Conservation (phyloP, 1,140 invertebrate species). For the Drosophila teissieri region DNA sequence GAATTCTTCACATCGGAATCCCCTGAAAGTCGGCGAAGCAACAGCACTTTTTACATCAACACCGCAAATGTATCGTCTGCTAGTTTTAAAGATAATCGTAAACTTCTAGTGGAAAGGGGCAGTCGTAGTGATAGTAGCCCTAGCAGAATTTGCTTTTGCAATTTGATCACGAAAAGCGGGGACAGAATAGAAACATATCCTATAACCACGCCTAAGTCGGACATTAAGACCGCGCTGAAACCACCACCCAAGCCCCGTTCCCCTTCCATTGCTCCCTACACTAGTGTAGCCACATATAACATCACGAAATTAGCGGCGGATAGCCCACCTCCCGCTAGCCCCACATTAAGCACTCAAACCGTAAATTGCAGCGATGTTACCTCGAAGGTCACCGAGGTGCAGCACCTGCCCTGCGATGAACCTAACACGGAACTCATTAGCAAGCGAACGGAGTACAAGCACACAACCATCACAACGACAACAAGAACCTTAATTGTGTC, state of each 20-base stretch:
- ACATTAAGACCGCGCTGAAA: constrained; percentile 7
- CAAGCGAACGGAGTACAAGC: constrained; percentile 57
- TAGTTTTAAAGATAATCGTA: constrained; percentile 52
- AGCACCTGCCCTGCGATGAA: constrained; percentile 54
- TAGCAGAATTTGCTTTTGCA: constrained; percentile 67
- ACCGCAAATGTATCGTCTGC: constrained; percentile 10
- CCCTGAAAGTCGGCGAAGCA: constrained; percentile 48
- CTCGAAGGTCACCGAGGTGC: constrained; percentile 46
- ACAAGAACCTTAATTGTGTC: constrained; percentile 70
- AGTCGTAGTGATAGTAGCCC: constrained; percentile 30
- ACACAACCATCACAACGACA: constrained; percentile 66
- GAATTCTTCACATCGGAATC: constrained; percentile 9
- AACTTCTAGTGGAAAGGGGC: constrained; percentile 31
- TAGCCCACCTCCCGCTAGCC: constrained; percentile 51
- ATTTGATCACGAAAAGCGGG: constrained; percentile 40
- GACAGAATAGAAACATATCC: constrained; percentile 1
- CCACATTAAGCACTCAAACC: constrained; percentile 60
- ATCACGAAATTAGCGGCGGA: constrained; percentile 49
- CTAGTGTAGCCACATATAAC: constrained; percentile 64
- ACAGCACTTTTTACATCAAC: constrained; percentile 61
- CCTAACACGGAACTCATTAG: constrained; percentile 38
- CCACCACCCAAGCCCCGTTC: constrained; percentile 45
- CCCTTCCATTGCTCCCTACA: constrained; percentile 65
- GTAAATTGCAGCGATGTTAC: constrained; percentile 54
- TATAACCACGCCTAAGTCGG: not conserved